phyloP scores from a whole-genome alignment of 2,888 invertebrate species.

The Drosophila sordidapex region DNA sequence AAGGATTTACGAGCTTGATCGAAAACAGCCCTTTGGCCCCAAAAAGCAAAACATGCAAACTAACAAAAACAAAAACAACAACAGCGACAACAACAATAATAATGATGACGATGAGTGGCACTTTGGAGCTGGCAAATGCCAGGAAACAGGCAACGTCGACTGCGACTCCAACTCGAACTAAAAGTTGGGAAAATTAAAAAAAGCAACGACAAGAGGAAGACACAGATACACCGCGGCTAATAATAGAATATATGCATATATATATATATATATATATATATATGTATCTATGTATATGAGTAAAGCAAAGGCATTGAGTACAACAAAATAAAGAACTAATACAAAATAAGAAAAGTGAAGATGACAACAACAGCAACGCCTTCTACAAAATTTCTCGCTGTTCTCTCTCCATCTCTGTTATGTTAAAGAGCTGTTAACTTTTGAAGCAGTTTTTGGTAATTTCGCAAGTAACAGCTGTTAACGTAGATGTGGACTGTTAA shows the following conservation, averaged over 20 bases:
- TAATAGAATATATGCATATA: slow-evolving; percentile 52
- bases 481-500: neutral
- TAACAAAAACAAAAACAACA: slow-evolving; percentile 24
- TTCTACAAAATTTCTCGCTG: slow-evolving; percentile 14
- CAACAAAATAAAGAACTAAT: slow-evolving; percentile 11
- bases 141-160: slow-evolving; percentile 53
- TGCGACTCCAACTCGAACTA: slow-evolving; percentile 41
- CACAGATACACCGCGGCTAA: slow-evolving; percentile 61
- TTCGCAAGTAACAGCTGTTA: neutral
- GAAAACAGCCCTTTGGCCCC: slow-evolving; percentile 64
- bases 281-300: slow-evolving; percentile 7
- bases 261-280: slow-evolving; percentile 14
- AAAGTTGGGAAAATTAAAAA: slow-evolving; percentile 64
- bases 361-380: slow-evolving; percentile 42
- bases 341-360: slow-evolving; percentile 39
- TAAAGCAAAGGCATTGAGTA: slow-evolving; percentile 16
- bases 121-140: slow-evolving; percentile 53
- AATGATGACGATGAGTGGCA: slow-evolving; percentile 60
- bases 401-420: neutral
- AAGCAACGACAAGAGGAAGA: slow-evolving; percentile 42
- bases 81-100: slow-evolving; percentile 36
- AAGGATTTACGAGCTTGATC: slow-evolving; percentile 78
- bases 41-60: slow-evolving; percentile 53
- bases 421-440: slow-evolving; percentile 6
- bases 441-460: neutral